Evolutionary conservation across 2,113 vertebrate species (phyloP).

Genomic region (Chaetops frenatus): DNA sequence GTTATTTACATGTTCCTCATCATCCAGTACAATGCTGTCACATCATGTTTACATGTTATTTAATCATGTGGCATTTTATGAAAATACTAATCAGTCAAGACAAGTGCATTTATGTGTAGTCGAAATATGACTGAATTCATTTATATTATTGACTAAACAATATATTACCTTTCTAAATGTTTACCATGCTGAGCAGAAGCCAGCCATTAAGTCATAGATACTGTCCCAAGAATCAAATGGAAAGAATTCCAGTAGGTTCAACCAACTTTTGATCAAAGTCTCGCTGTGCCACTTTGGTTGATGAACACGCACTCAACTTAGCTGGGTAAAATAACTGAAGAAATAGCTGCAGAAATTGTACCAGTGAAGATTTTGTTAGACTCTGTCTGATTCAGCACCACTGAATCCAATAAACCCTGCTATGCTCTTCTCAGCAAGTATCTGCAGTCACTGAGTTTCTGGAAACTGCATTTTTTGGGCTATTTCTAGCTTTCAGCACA

Average conservation of each 20-base stretch:
- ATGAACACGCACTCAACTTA: background rate
- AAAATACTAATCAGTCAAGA: background rate
- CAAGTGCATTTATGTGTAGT: background rate
- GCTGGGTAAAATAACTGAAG: background rate
- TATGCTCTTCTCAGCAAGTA: background rate
- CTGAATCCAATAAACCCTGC: background rate
- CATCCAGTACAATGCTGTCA: background rate
- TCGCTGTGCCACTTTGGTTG: background rate
- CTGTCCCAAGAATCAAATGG: background rate
- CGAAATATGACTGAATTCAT: background rate
- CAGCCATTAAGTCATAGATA: background rate
- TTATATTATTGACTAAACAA: background rate
- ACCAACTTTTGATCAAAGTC: background rate
- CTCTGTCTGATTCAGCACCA: background rate
- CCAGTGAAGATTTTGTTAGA: background rate
- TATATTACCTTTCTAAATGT: background rate
- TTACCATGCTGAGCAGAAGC: background rate
- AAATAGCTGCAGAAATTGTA: background rate
- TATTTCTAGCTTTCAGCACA: background rate
- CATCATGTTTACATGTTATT: background rate
- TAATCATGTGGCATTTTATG: background rate
- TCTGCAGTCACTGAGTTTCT: background rate
- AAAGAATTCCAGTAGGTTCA: background rate
- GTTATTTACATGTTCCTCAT: background rate
- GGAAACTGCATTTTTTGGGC: background rate